phyloP scores from a whole-genome alignment of 1,140 invertebrate genomes.

The Pogonomyrmex barbatus region DNA sequence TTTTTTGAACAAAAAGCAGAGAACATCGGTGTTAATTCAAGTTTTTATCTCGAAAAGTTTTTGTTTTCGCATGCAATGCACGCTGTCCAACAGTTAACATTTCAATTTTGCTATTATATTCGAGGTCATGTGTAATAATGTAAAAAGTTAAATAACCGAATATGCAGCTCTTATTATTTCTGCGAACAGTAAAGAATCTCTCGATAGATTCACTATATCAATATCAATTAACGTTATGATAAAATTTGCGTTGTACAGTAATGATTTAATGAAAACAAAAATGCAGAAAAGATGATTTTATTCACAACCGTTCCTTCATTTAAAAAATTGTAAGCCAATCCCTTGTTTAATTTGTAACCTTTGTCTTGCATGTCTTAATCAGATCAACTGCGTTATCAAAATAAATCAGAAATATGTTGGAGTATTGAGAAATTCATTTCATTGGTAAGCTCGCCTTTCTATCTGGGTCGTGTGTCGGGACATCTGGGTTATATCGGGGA shows the following conservation, averaged over 20 bases:
- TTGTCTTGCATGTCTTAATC: not conserved
- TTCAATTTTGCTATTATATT: not conserved
- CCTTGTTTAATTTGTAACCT: not conserved
- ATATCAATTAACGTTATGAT: constrained; percentile 7
- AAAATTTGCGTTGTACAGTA: not conserved
- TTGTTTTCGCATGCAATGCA: not conserved
- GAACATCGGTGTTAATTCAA: not conserved
- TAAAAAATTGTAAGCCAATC: not conserved
- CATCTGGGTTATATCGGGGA: constrained; percentile 68
- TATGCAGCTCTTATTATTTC: not conserved
- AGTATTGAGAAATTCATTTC: constrained; percentile 34
- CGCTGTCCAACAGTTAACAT: constrained; percentile 6
- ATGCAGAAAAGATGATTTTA: not conserved
- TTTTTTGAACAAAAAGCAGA: not conserved
- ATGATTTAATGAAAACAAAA: not conserved
- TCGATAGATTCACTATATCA: not conserved
- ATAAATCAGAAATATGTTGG: constrained; percentile 36
- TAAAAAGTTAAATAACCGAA: not conserved
- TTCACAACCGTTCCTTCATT: not conserved
- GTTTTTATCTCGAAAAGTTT: constrained; percentile 2
- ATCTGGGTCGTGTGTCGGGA: constrained; percentile 63
- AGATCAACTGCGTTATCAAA: constrained; percentile 15
- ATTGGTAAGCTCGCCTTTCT: constrained; percentile 33
- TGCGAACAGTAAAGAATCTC: not conserved
- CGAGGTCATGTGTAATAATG: not conserved